Percentiles rank a stretch among this genome's conserved stretches.
Conservation (phyloP, 2,888 invertebrate species). For the Hyles lineata region DNA sequence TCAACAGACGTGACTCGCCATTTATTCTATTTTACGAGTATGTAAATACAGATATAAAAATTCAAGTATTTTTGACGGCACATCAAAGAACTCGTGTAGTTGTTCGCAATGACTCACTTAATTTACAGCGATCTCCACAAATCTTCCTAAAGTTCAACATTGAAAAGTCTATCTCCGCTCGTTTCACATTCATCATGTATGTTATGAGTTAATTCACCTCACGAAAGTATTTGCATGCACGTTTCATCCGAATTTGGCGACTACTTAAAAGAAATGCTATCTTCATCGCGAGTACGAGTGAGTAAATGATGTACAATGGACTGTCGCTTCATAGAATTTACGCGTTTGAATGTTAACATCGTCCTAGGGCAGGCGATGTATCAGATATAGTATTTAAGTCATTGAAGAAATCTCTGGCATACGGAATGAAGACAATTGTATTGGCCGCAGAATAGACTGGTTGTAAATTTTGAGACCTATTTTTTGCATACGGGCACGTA, state of each 20-base stretch:
- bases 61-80: slow-evolving; percentile 13
- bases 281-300: slow-evolving; percentile 4
- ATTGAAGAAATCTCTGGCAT: slow-evolving; percentile 24
- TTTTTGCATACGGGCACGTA: slow-evolving; percentile 20
- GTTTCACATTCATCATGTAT: slow-evolving; percentile 38
- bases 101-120: slow-evolving; percentile 6
- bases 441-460: slow-evolving; percentile 1
- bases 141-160: slow-evolving; percentile 14
- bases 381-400: slow-evolving; percentile 24
- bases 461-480: slow-evolving; percentile 10
- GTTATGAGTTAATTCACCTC: slow-evolving; percentile 39
- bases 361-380: slow-evolving; percentile 29
- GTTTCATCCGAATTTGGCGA: slow-evolving; percentile 38
- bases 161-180: background rate
- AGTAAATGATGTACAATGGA: background rate
- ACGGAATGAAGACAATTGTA: slow-evolving; percentile 12
- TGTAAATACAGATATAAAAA: background rate
- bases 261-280: slow-evolving; percentile 30
- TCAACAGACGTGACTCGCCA: background rate
- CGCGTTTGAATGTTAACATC: slow-evolving; percentile 37
- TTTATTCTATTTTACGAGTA: slow-evolving; percentile 24
- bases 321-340: slow-evolving; percentile 40
- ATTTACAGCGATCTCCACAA: slow-evolving; percentile 6
- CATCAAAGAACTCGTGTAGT: background rate
- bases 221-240: slow-evolving; percentile 41